phyloP scores from a whole-genome alignment of 2,797 vertebrate genomes.

The Anomalospiza imberbis region DNA sequence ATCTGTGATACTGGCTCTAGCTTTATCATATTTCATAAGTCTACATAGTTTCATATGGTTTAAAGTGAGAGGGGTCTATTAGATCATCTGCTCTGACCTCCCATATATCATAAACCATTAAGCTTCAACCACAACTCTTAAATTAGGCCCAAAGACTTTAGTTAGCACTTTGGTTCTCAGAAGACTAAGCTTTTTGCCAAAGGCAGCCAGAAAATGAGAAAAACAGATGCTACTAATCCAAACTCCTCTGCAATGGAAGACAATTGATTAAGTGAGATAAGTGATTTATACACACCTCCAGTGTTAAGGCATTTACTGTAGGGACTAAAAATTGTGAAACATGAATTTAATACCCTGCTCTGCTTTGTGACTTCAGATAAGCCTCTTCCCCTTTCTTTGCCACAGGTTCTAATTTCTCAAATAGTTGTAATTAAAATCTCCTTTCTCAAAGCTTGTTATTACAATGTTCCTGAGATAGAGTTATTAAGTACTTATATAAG shows the following conservation, averaged over 20 bases:
- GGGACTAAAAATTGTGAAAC: neutral
- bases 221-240: constrained; percentile 45
- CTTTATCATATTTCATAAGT: constrained; percentile 38
- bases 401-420: neutral
- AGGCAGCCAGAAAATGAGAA: constrained; percentile 40
- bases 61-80: constrained; percentile 55
- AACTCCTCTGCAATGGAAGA: constrained; percentile 18
- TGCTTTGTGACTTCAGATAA: neutral
- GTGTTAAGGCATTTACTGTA: neutral
- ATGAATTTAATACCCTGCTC: neutral
- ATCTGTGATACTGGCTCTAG: constrained; percentile 11
- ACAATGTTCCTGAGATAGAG: neutral
- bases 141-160: constrained; percentile 55
- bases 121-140: constrained; percentile 42
- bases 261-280: constrained; percentile 49
- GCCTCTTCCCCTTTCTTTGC: neutral
- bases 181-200: constrained; percentile 49
- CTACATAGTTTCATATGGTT: constrained; percentile 37
- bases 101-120: constrained; percentile 50
- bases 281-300: constrained; percentile 21
- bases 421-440: constrained; percentile 5
- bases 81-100: constrained; percentile 43
- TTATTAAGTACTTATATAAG: neutral
- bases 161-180: constrained; percentile 42
- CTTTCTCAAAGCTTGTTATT: neutral